Percentiles rank a stretch among this genome's conserved stretches.
Conservation (phyloP, 2,888 invertebrate genomes). For the Drepana falcataria region DNA sequence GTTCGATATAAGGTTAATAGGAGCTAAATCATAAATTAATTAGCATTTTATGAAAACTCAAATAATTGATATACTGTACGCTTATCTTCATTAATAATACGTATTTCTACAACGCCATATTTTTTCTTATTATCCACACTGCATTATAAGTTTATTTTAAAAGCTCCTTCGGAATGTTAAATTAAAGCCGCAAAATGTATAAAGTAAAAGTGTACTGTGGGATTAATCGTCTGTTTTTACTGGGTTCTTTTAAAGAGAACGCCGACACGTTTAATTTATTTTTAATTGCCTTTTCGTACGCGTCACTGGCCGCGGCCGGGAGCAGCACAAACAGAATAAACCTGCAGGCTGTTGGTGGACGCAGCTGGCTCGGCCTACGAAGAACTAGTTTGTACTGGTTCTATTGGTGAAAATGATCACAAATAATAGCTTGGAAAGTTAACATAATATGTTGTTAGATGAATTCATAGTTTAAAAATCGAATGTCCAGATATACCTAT, state of each 20-base stretch:
- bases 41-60: no score
- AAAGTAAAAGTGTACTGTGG: slow-evolving; percentile 6
- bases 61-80: no score
- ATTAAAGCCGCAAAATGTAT: background rate
- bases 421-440: no score
- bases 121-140: background rate
- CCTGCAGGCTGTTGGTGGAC: background rate
- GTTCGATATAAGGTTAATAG: no score
- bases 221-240: slow-evolving; percentile 10
- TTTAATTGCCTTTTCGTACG: slow-evolving; percentile 16
- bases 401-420: background rate
- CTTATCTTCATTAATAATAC: no score
- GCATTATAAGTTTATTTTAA: background rate
- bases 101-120: background rate
- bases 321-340: slow-evolving; percentile 3
- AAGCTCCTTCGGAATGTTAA: background rate
- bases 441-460: no score
- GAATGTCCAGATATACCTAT: no score
- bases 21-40: no score
- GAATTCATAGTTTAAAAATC: no score
- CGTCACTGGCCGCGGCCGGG: slow-evolving; percentile 8
- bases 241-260: slow-evolving; percentile 8
- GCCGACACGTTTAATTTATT: slow-evolving; percentile 20
- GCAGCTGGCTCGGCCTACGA: background rate
- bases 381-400: background rate